phyloP scores from a whole-genome alignment of 2,797 vertebrate genomes.

The Onychomys torridus region DNA sequence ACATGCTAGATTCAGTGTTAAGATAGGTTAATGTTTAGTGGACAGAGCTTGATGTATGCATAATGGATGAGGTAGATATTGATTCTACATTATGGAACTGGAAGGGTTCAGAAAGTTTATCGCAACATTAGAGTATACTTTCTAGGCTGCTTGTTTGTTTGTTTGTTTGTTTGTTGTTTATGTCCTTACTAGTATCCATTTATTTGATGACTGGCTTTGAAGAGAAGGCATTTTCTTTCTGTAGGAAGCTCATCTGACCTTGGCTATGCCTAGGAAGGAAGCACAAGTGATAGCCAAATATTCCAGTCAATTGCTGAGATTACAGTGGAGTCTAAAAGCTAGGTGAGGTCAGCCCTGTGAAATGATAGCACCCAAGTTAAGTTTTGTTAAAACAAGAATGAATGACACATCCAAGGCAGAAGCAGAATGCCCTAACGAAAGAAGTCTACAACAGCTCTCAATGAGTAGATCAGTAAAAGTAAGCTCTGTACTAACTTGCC shows the following conservation, averaged over 20 bases:
- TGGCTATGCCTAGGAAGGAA: background rate
- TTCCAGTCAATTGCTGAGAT: background rate
- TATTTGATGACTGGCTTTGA: background rate
- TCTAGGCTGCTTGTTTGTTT: background rate
- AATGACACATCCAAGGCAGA: background rate
- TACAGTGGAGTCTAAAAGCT: background rate
- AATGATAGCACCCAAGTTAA: background rate
- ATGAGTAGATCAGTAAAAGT: background rate
- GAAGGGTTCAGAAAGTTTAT: background rate
- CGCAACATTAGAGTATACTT: background rate
- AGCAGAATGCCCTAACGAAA: background rate
- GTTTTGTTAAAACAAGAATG: background rate
- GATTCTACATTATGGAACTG: background rate
- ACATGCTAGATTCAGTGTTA: background rate
- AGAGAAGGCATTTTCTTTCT: background rate
- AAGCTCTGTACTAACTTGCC: no score
- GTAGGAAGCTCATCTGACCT: background rate
- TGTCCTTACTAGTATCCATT: background rate
- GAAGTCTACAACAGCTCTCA: fast-evolving
- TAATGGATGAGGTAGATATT: background rate
- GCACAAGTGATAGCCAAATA: background rate
- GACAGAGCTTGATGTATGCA: background rate
- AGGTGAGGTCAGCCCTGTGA: fast-evolving
- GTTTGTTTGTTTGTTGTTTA: background rate
- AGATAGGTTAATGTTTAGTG: background rate